These are phyloP conservation scores for Plusia festucae DNA, from an alignment of 2,888 invertebrate species.

Conservation along the genomic window DNA sequence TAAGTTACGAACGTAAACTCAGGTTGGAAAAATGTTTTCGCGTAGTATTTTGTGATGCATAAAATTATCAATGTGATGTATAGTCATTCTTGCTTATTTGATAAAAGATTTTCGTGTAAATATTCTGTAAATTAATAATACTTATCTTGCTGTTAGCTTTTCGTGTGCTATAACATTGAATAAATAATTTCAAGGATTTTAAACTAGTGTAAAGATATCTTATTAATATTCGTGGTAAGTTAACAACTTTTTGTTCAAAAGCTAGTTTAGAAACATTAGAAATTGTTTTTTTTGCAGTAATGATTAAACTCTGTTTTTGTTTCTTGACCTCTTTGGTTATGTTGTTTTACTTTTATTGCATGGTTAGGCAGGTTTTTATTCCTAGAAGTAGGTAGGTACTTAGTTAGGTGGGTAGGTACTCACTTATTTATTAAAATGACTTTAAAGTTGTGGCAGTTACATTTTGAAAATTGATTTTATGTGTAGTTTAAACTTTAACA, in stretches of 20 bases:
- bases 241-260: neutral
- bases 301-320: too few relatives aligned
- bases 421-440: too few relatives aligned
- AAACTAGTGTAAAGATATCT: slow-evolving; percentile 20
- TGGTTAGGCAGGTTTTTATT: too few relatives aligned
- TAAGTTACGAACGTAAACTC: slow-evolving; percentile 75
- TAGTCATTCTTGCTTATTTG: slow-evolving; percentile 24
- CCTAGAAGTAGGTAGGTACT: too few relatives aligned
- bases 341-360: too few relatives aligned
- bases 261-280: too few relatives aligned
- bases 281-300: neutral
- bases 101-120: slow-evolving; percentile 45
- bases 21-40: slow-evolving; percentile 53
- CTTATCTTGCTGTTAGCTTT: slow-evolving; percentile 37
- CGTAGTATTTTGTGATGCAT: slow-evolving; percentile 36
- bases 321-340: too few relatives aligned
- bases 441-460: too few relatives aligned
- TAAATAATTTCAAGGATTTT: slow-evolving; percentile 16
- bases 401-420: too few relatives aligned
- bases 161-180: slow-evolving; percentile 42
- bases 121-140: slow-evolving; percentile 36
- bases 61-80: slow-evolving; percentile 37
- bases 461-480: too few relatives aligned
- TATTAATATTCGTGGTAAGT: slow-evolving; percentile 42
- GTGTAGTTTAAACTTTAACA: too few relatives aligned